Evolutionary conservation across 2,888 invertebrate genomes (phyloP).

Genomic region (Drosophila subsilvestris): DNA sequence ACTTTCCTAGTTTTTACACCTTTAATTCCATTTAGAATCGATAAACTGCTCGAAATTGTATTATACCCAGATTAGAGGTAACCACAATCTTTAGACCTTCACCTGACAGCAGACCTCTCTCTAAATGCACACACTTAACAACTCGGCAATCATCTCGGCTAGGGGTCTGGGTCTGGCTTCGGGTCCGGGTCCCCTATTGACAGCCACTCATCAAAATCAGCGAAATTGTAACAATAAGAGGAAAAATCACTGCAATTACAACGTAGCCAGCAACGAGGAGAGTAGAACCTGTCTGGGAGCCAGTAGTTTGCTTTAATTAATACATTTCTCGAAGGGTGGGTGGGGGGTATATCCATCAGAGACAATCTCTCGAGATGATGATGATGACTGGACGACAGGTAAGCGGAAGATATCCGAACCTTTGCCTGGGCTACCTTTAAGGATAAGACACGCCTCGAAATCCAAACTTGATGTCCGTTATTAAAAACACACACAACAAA

Average conservation of each 20-base stretch:
- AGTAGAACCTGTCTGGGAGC: conserved; percentile 26
- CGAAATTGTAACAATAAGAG: conserved; percentile 58
- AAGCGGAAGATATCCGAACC: conserved; percentile 38
- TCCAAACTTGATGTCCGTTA: conserved; percentile 65
- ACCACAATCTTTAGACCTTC: conserved; percentile 28
- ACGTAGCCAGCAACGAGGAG: conserved; percentile 34
- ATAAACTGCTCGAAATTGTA: conserved; percentile 17
- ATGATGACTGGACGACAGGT: conserved; percentile 55
- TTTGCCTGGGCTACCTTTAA: conserved; percentile 25
- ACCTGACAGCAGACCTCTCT: conserved; percentile 4
- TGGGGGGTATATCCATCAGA: conserved; percentile 4
- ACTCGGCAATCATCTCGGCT: conserved; percentile 37
- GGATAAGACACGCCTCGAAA: conserved; percentile 73
- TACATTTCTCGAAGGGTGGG: conserved; percentile 61
- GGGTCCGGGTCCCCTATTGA: conserved; percentile 41
- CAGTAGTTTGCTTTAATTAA: conserved; percentile 65
- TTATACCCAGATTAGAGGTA: conserved; percentile 23
- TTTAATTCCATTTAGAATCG: background rate
- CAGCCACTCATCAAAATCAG: conserved; percentile 53
- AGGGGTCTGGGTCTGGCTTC: background rate
- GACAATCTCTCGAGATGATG: conserved; percentile 41
- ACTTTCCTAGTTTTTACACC: background rate
- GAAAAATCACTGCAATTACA: conserved; percentile 69
- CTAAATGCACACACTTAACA: conserved; percentile 55
- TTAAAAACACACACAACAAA: conserved; percentile 45